Base-by-base conservation (phyloP, 2,888 invertebrate species). In the Erpobdella octoculata region DNA sequence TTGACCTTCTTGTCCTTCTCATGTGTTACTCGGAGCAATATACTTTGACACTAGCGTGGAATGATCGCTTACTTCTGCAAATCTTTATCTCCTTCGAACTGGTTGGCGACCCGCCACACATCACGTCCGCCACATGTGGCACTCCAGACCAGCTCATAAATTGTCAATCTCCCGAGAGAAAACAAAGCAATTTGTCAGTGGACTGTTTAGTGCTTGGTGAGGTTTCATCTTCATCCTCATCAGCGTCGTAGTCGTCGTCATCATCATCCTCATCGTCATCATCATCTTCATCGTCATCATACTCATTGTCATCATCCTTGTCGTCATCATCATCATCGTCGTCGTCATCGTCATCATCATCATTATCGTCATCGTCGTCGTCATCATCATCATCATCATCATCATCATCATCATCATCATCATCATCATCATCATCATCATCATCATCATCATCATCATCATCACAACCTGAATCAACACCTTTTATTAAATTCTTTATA, bases 381-480 rank as follows among this genome's bases (percentile, higher is more conserved):
- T 67, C 46, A 28, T 67, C 46, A 67, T 67, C 67, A 37, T 67
- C 41, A 41, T 67, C 41, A 28, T 38, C 67, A 37, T 38, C 28
- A 25, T 67, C 68, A 28, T n/a, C 28, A 68, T 68, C 53, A 31
- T 28, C 28, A 48, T 68, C 68, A 68, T 68, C 68, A 68, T 28
- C 53, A 53, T 68, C 68, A 25, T 53, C 53, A 68, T 68, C 12
- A 31, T 64, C 64, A 58, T 58, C 18, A 58, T 58, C 18, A 58
- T 5, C 46, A 46, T 46, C 46, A 46, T 46, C 46, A 46, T 46
- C 46, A 46, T n/a, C n/a, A n/a, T n/a, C n/a, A n/a, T n/a, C n/a
- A n/a, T n/a, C n/a, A n/a, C n/a, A n/a, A n/a, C n/a, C n/a, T n/a
- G n/a, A n/a, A n/a, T n/a, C n/a, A n/a, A n/a, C n/a, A n/a, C n/a